Evolutionary conservation across 2,888 invertebrate genomes (phyloP).

Genomic region (Ormyrus labotus): DNA sequence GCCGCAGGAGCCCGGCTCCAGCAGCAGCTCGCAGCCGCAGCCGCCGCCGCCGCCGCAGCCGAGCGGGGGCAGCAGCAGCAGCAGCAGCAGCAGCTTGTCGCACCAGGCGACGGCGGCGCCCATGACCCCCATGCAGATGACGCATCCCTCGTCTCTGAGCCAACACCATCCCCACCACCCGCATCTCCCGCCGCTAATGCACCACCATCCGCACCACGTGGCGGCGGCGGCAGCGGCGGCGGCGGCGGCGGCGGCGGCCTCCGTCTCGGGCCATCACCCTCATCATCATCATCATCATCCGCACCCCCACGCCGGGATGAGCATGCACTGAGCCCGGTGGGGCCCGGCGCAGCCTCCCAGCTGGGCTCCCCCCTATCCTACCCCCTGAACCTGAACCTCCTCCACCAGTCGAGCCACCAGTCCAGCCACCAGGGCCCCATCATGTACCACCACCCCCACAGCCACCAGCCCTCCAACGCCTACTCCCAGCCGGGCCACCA

Average conservation of each 20-base stretch:
- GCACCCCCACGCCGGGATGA: constrained; percentile 74
- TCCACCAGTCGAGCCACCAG: constrained; percentile 65
- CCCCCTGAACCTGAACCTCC: constrained; percentile 73
- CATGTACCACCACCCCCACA: constrained; percentile 61
- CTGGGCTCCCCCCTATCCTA: constrained; percentile 75
- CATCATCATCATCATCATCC: constrained; percentile 70
- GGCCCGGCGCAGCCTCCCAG: constrained; percentile 77
- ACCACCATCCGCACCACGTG: constrained; percentile 75
- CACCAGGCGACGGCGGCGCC: constrained; percentile 77
- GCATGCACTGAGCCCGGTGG: constrained; percentile 89
- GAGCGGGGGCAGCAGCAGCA: constrained; percentile 66
- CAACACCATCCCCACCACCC: constrained; percentile 79
- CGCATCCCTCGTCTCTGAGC: constrained; percentile 77
- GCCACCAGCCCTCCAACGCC: constrained; percentile 67
- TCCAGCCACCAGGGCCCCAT: constrained; percentile 51
- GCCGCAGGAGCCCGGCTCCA: constrained; percentile 60
- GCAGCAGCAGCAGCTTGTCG: constrained; percentile 67
- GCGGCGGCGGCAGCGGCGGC: constrained; percentile 71
- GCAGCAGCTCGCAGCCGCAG: constrained; percentile 68
- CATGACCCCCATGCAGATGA: constrained; percentile 77
- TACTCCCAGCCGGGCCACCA: constrained; percentile 71
- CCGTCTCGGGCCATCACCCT: constrained; percentile 72
- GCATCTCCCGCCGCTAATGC: constrained; percentile 81
- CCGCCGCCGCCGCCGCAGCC: constrained; percentile 64
- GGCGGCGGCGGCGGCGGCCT: constrained; percentile 71